Evolutionary conservation across 1,140 invertebrate species (phyloP), one percentile per base, ranked within the genome.

Genomic region (Lordiphosa mommai): DNA sequence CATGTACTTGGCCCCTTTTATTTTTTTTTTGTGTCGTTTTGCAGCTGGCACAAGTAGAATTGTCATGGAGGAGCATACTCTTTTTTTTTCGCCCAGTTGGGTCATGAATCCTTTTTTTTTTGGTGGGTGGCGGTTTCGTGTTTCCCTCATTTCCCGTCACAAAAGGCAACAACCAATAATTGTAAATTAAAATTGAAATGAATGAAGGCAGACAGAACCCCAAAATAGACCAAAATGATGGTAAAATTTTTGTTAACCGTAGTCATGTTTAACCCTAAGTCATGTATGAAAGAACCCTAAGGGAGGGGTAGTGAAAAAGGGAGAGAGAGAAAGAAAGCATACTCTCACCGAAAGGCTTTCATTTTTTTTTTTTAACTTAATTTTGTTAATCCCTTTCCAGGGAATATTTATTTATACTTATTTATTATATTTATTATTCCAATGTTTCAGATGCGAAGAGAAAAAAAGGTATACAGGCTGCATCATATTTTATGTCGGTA

Each of bases 131-230:
- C 40, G 48, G 44, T 53, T 61, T 53, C 29, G 48, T 53, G 40
- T 40, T 32, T 12, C 23, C 13, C 29, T 4, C 30, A 29, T 37
- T 32, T 13, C 13, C 36, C 9, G 4, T 10, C 30, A 13, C 37
- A 38, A 44, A 46, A 23, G 46, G 60, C 27, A 27, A 34, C 55
- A 48, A 52, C 65, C 74, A 82, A 80, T 80, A 82, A 80, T 82
- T 80, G 74, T 82, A 80, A 80, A 80, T 80, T 80, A 80, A 80
- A 80, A 80, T 80, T 82, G 70, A 80, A 80, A 82, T 53, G 66
- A 76, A 80, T 70, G 71, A 40, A 65, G 37, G 55, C 47, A 48
- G 60, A 60, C 48, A 41, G 20, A 7, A 23, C 10, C 10, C 14
- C 14, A 16, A 20, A 37, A 38, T 20, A 30, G 20, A 5, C 2